Evolutionary conservation across 1,140 invertebrate species (phyloP).

Genomic region (Nomia melanderi): DNA sequence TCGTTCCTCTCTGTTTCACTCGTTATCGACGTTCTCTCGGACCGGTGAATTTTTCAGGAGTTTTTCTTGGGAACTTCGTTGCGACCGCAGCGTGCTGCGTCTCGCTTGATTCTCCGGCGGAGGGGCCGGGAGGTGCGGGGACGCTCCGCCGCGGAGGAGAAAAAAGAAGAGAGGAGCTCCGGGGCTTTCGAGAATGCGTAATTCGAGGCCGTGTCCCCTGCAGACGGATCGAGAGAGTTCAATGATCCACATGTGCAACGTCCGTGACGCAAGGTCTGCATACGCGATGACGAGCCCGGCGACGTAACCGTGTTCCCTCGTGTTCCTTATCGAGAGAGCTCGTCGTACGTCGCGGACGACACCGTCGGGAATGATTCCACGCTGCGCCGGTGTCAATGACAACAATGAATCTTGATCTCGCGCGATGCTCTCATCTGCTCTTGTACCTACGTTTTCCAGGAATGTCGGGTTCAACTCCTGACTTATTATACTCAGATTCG

Average conservation of each 20-base stretch:
- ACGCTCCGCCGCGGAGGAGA: neutral
- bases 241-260: slow-evolving; percentile 27
- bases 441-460: too few species aligned
- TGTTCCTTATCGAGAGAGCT: neutral
- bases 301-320: slow-evolving; percentile 31
- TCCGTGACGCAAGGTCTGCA: slow-evolving; percentile 28
- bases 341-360: neutral
- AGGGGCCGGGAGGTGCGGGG: neutral
- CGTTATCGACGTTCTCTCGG: neutral
- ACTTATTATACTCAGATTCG: too few species aligned
- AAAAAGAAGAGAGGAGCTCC: too few species aligned
- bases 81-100: neutral
- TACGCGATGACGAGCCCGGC: slow-evolving; percentile 45
- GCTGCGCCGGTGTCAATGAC: neutral
- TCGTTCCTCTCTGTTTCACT: neutral
- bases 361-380: neutral
- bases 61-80: neutral
- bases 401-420: neutral
- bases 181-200: slow-evolving; percentile 17
- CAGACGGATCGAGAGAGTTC: slow-evolving; percentile 32
- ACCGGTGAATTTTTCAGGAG: slow-evolving; percentile 31
- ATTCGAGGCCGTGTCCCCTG: slow-evolving; percentile 15
- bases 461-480: too few species aligned
- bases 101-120: neutral
- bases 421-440: too few species aligned